A percentile compares a stretch with the other conserved stretches of the same genome.
These are phyloP conservation scores for Octopus bimaculoides DNA, from an alignment of 1,140 invertebrate genomes.

Conservation along the genomic window DNA sequence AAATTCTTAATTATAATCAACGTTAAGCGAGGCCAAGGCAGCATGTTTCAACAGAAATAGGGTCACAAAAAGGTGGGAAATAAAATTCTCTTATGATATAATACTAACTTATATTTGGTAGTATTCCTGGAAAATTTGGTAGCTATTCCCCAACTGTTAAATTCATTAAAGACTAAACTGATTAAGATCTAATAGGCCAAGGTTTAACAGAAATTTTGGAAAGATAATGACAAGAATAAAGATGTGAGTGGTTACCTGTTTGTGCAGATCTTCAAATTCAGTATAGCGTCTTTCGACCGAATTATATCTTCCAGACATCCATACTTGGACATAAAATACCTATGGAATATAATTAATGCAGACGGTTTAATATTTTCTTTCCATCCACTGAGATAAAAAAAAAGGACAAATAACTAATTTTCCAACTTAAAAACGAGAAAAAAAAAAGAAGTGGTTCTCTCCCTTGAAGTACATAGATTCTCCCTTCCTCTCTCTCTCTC, in stretches of 20 bases:
- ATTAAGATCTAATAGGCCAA: neutral
- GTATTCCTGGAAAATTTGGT: neutral
- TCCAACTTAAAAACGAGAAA: too few species aligned
- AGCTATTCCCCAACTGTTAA: neutral
- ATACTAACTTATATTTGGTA: neutral
- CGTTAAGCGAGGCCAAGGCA: too few species aligned
- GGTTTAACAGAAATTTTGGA: neutral
- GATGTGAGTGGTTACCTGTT: conserved; percentile 53
- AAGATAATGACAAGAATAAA: neutral
- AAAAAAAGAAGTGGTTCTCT: too few species aligned
- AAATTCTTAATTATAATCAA: too few species aligned
- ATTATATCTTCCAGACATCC: conserved; percentile 57
- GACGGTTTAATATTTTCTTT: too few species aligned
- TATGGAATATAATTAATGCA: conserved; percentile 27
- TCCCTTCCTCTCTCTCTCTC: too few species aligned
- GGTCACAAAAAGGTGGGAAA: neutral
- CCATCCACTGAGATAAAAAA: too few species aligned
- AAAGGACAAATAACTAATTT: too few species aligned
- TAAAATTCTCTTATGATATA: neutral
- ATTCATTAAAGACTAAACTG: neutral
- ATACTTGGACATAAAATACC: conserved; percentile 63
- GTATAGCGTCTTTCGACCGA: conserved; percentile 64
- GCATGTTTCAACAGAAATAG: too few species aligned
- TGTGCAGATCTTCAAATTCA: conserved; percentile 65
- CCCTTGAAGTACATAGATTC: too few species aligned